Conservation (phyloP, 2,797 vertebrate species). For the Gorsachius magnificus region DNA sequence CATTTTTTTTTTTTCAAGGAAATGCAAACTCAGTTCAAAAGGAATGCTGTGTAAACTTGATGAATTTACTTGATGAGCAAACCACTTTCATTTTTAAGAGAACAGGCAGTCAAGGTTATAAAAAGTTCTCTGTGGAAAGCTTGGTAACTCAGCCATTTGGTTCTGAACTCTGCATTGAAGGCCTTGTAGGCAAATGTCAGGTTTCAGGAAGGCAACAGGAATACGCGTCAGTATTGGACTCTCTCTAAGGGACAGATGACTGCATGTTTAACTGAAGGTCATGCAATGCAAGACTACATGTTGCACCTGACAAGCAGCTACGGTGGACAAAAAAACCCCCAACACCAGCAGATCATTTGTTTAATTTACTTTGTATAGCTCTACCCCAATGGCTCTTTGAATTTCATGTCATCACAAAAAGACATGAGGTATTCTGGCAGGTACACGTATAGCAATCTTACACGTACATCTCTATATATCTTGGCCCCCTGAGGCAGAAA, state of each 20-base stretch:
- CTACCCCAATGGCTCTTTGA: not conserved
- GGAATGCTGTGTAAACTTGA: not conserved
- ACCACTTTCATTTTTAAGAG: not conserved
- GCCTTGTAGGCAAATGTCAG: not conserved
- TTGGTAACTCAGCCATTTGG: not conserved
- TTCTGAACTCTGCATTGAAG: not conserved
- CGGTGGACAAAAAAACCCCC: not conserved
- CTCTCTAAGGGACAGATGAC: not conserved
- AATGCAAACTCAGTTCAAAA: conserved; percentile 26
- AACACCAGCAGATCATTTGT: not conserved
- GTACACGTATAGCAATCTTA: not conserved
- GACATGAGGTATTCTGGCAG: not conserved
- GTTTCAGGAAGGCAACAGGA: not conserved
- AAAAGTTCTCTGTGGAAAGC: not conserved
- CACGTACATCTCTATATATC: not conserved
- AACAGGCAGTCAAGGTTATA: not conserved
- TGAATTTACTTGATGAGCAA: conserved; percentile 58
- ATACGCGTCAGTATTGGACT: not conserved
- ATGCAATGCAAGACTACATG: not conserved
- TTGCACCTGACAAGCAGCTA: not conserved
- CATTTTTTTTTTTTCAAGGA: not conserved
- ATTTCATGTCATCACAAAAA: not conserved
- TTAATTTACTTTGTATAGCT: not conserved
- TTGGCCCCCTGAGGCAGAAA: not conserved
- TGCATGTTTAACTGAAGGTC: not conserved